Base-by-base conservation (phyloP, 53 echinoderm and acorn worm genomes). In the Echinometra lucunter region DNA sequence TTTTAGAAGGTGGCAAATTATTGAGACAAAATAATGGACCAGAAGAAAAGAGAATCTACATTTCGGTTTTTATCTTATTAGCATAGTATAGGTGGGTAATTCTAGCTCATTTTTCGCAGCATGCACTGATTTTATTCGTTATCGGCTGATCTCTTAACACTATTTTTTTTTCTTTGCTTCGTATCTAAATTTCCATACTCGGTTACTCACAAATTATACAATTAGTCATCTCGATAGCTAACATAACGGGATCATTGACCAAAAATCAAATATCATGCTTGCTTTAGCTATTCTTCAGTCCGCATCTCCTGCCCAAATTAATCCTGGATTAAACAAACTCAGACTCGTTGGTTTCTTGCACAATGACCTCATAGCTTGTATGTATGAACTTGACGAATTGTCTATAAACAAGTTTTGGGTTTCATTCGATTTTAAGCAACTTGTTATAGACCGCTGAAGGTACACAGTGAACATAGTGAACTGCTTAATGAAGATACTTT, bases 201-300 rank as follows among this genome's bases (percentile, higher is more conserved):
- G 28, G 85, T 85, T 85, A 85, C 27, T 85, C 49, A 85, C 30
- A 47, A 11, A 49, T n/a, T 49, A 30, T 47, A 44, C 85, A 47
- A 85, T 85, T 85, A 85, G 85, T 85, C 85, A 85, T 81, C 44
- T 34, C 4, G 32, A 34, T 78, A 21, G 47, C 45, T 49, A 28
- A 85, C 85, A 85, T 45, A 85, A 85, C 49, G 85, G 49, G 27
- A 85, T 49, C 15, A 11, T 28, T 19, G 45, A 85, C 85, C 49
- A 25, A 45, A 85, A 49, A 19, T 49, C 85, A 85, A 85, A 85
- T 28, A 85, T 28, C 30, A 34, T 32, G 69, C 69, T 69, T 69
- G 30, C 69, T 69, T n/a, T n/a, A n/a, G n/a, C 69, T 32, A 12
- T 69, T 9, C 69, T 1, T 30, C 34, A 32, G 69, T 32, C 69